Conservation (phyloP, 2,888 invertebrate species). For the Oscheius sp. region DNA sequence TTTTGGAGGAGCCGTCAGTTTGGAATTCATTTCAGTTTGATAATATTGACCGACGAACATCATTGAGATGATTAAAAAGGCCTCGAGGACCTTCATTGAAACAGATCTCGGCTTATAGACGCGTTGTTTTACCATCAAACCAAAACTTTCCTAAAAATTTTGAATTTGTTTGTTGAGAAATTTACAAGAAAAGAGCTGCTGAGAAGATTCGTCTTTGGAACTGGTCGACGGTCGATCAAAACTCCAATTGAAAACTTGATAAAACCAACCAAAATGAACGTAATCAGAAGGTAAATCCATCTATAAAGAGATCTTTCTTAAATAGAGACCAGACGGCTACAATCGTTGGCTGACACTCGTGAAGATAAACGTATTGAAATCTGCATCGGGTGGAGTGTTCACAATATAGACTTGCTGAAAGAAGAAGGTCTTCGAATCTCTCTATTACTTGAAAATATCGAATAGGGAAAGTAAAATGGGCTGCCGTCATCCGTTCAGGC, state of each 20-base stretch:
- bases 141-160: slow-evolving; percentile 47
- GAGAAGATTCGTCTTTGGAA: slow-evolving; percentile 39
- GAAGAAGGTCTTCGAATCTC: too few species aligned
- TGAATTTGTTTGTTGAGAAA: not conserved
- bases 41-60: slow-evolving; percentile 49
- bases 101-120: slow-evolving; percentile 40
- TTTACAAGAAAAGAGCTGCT: slow-evolving; percentile 43
- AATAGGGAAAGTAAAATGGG: slow-evolving; percentile 56
- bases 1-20: slow-evolving; percentile 48
- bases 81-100: slow-evolving; percentile 44
- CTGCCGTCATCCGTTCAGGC: slow-evolving; percentile 47
- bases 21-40: slow-evolving; percentile 56
- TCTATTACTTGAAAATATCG: slow-evolving; percentile 44
- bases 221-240: slow-evolving; percentile 29
- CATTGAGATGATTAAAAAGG: slow-evolving; percentile 41
- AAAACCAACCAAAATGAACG: slow-evolving; percentile 41
- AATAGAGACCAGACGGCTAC: not conserved
- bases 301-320: slow-evolving; percentile 1
- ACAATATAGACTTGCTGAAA: slow-evolving; percentile 55
- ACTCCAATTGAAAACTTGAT: slow-evolving; percentile 43
- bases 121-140: slow-evolving; percentile 49
- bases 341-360: slow-evolving; percentile 40
- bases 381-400: slow-evolving; percentile 43
- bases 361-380: slow-evolving; percentile 54
- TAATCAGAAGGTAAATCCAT: slow-evolving; percentile 45